Base-by-base conservation (phyloP, 2,888 invertebrate species). In the Elegia similella region DNA sequence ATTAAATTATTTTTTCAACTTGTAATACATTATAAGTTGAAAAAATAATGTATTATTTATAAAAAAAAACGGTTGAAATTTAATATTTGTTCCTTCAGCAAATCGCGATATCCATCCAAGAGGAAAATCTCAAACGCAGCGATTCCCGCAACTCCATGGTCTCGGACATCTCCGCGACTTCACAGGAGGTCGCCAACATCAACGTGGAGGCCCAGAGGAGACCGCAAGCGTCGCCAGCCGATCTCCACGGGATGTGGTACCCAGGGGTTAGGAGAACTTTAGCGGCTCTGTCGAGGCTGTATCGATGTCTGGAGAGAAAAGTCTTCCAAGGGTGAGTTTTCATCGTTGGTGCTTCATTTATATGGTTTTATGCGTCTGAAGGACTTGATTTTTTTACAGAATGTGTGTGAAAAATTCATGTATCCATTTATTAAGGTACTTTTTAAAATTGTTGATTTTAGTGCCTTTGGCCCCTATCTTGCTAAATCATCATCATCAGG, bases 191-290 rank as follows among this genome's bases (percentile, higher is more conserved):
- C 0, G 95, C 95, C 34, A 93, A 92, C 66, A 93, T 95, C 46
- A 93, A 91, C 59, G 90, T 76, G 29, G 90, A 87, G 61, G 81
- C 84, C 0, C 84, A 84, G 42, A 61, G 84, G 0, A 54, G 86
- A 59, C 70, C 89, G 12, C 82, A 76, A 7, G 95, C 95, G 76
- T 97, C 97, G 0, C 97, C 98, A 0, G 98, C 99, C 0, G 99
- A 99, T 92, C 92, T 99, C 34, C 99, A 99, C 86, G 99, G 99
- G 29, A 98, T 99, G 98, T 99, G 99, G 99, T 99, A 99, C 86
- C 99, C 99, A 0, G 98, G 98, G 0, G 98, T 99, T 0, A 93
- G 99, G 15, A 92, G 99, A 47, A 98, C 99, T 0, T 86, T 99
- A 15, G 97, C 99, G 16, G 99, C 98, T 62, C 91, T 99, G 3